Conservation (phyloP, 2,888 invertebrate genomes). For the Drosophila putrida region DNA sequence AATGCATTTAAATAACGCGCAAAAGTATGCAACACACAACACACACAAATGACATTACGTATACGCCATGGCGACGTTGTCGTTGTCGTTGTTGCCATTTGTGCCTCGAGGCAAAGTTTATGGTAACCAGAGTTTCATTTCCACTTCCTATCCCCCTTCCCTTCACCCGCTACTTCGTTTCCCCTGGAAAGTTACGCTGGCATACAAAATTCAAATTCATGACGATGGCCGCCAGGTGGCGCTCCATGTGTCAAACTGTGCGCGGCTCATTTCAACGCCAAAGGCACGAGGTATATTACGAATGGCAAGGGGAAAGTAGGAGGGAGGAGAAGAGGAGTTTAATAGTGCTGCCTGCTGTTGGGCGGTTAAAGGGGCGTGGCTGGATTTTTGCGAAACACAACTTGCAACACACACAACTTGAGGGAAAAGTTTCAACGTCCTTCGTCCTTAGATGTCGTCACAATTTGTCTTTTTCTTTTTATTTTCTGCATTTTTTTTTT, state of each 20-base stretch:
- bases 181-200: constrained; percentile 10
- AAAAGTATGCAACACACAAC: constrained; percentile 43
- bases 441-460: constrained; percentile 41
- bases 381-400: constrained; percentile 48
- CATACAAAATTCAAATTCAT: constrained; percentile 68
- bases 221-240: constrained; percentile 72
- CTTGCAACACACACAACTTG: constrained; percentile 46
- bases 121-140: constrained; percentile 23
- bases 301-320: not conserved
- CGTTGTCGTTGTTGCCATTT: constrained; percentile 3
- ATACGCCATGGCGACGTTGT: constrained; percentile 47
- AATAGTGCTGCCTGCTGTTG: constrained; percentile 2
- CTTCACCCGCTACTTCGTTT: not conserved
- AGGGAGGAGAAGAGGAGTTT: not conserved
- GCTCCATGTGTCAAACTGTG: constrained; percentile 68
- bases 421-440: constrained; percentile 51
- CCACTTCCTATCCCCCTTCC: not conserved
- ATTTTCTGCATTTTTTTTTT: constrained; percentile 10
- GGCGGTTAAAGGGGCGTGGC: constrained; percentile 37
- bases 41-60: constrained; percentile 60
- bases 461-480: constrained; percentile 54
- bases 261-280: constrained; percentile 65
- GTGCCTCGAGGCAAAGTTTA: constrained; percentile 41
- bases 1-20: constrained; percentile 64
- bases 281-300: constrained; percentile 3